Evolutionary conservation across 2,113 vertebrate genomes (phyloP), one percentile per base, ranked within the genome.

Genomic region (Chlamydotis undulata): DNA sequence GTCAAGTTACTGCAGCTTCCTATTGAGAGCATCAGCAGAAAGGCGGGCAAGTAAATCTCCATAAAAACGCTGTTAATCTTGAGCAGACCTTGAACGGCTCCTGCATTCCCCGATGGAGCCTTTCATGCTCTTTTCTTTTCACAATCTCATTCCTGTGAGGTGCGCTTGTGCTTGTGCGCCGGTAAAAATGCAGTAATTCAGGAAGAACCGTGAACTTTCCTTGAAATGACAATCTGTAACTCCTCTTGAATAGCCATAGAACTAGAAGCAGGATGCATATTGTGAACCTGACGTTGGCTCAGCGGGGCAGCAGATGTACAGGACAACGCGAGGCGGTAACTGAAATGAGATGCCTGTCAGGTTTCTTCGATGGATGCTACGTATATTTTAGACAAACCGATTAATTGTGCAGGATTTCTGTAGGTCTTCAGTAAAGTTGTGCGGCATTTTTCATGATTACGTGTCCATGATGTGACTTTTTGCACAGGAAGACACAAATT

Each of bases 61-160:
- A 85, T 85, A 26, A 92, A 84, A 94, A 87, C n/a, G 55, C 55
- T 31, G 26, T 92, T 81, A 23, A 73, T 88, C 74, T 81, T 63
- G 74, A 84, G 55, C 59, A 85, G 87, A 50, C 75, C 87, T 88
- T 60, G 83, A 74, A 59, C 33, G 60, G 56, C 75, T 82, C 39
- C 65, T 70, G 50, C 55, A 8, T 85, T 82, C 56, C 64, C 59
- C 60, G 19, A 13, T 13, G 43, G 83, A 73, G 59, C 65, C 26
- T 63, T 63, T 84, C n/a, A 12, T 39, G 33, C 41, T 45, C 65
- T 41, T 61, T 24, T 35, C 69, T 71, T 37, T 55, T 57, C 59
- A 43, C 47, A n/a, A 61, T 35, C 65, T 35, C 50, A 3, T 49
- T 74, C 41, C 39, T 21, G 6, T 10, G 76, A 63, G 57, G 24